Conservation (phyloP, 1,140 invertebrate genomes). For the Vanessa tameamea region DNA sequence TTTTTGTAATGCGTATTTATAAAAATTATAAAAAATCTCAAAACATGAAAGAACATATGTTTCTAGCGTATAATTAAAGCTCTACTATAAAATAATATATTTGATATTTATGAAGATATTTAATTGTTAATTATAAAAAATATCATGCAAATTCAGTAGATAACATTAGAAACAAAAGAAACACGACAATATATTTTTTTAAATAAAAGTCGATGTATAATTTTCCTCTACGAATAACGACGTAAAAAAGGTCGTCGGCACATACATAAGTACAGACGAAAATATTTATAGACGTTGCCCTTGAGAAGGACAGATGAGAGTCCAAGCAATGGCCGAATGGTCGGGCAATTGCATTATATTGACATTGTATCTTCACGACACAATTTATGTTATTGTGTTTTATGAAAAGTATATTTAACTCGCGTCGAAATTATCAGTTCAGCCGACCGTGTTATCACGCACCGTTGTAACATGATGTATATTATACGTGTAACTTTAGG, state of each 20-base stretch:
- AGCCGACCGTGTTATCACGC: slow-evolving; percentile 3
- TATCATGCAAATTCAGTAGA: neutral
- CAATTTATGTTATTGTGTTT: neutral
- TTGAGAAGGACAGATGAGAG: slow-evolving; percentile 54
- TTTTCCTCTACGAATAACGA: slow-evolving; percentile 10
- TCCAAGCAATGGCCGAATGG: slow-evolving; percentile 22
- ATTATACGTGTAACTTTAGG: neutral
- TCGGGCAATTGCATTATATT: slow-evolving; percentile 13
- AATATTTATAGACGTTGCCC: slow-evolving; percentile 53
- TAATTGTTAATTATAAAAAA: neutral
- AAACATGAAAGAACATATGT: neutral
- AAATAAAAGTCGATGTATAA: neutral
- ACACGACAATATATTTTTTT: neutral
- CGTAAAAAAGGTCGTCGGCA: slow-evolving; percentile 44
- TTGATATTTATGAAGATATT: too few species aligned
- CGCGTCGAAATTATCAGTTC: neutral
- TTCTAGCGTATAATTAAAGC: neutral
- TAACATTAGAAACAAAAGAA: neutral
- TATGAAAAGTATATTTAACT: slow-evolving; percentile 3
- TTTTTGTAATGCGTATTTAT: neutral
- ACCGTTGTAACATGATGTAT: neutral
- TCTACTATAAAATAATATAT: too few species aligned
- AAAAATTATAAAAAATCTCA: neutral
- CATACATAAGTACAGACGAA: slow-evolving; percentile 39
- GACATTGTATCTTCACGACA: neutral